phyloP scores from a whole-genome alignment of 2,888 invertebrate species.

The Drosophila atroscutellata region DNA sequence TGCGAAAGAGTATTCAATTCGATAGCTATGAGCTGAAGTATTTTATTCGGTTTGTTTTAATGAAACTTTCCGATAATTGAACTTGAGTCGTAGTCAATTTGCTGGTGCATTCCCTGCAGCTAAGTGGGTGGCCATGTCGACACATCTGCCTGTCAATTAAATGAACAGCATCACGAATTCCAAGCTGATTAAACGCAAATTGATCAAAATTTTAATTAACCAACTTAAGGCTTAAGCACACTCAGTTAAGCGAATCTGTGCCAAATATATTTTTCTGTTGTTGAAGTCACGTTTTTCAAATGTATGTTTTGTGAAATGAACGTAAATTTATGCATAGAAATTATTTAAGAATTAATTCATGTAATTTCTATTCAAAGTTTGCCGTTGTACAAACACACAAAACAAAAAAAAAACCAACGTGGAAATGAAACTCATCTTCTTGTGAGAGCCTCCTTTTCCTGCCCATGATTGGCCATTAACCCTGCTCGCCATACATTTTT shows the following conservation, averaged over 20 bases:
- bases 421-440: conserved; percentile 9
- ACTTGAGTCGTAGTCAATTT: conserved; percentile 23
- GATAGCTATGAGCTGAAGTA: background rate
- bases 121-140: conserved; percentile 9
- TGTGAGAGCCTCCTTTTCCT: background rate
- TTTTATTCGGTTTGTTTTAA: conserved; percentile 3
- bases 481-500: conserved; percentile 66
- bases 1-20: background rate
- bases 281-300: conserved; percentile 30
- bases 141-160: conserved; percentile 1
- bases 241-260: background rate
- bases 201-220: conserved; percentile 44
- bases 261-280: conserved; percentile 3
- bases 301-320: conserved; percentile 32
- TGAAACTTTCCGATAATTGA: conserved; percentile 28
- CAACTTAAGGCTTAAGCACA: conserved; percentile 10
- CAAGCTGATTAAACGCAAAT: conserved; percentile 33
- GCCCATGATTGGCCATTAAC: conserved; percentile 36
- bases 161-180: conserved; percentile 3
- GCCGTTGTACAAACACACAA: conserved; percentile 1
- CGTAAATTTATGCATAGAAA: conserved; percentile 72
- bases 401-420: conserved; percentile 1
- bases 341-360: conserved; percentile 70
- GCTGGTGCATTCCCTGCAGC: conserved; percentile 11
- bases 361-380: conserved; percentile 68